Conservation (phyloP, 2,113 vertebrate species). For the Hypocryptadius cinnamomeus region DNA sequence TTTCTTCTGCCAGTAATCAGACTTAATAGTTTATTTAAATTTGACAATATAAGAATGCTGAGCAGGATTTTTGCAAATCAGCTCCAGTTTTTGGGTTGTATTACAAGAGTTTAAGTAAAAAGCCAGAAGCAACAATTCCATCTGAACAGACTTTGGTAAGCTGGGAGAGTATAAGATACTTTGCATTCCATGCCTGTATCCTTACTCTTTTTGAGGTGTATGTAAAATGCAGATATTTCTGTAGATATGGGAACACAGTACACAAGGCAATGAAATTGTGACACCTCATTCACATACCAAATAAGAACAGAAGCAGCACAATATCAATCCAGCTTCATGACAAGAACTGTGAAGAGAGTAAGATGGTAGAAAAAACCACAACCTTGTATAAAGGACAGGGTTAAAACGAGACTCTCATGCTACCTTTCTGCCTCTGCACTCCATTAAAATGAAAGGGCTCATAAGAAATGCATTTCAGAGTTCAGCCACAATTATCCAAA, state of each 20-base stretch:
- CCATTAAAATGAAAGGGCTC: neutral
- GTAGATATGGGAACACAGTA: neutral
- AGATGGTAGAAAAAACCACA: neutral
- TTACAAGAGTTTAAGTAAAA: neutral
- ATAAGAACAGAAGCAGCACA: neutral
- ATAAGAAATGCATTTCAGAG: conserved; percentile 9
- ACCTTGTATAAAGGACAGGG: neutral
- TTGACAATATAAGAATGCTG: neutral
- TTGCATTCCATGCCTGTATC: neutral
- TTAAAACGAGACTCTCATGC: neutral
- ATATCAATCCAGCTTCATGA: neutral
- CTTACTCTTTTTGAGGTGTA: neutral
- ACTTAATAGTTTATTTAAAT: neutral
- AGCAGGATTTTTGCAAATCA: neutral
- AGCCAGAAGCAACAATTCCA: neutral
- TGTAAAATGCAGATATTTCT: conserved; percentile 21
- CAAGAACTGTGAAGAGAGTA: neutral
- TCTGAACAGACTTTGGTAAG: neutral
- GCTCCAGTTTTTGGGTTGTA: neutral
- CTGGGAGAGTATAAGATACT: neutral
- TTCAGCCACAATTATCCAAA: neutral
- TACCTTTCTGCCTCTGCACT: neutral
- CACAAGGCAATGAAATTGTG: neutral
- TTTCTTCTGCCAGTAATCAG: neutral
- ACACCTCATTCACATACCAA: neutral